These are phyloP conservation scores for Anorthoa munda DNA, from an alignment of 2,888 invertebrate genomes.

Conservation along the genomic window DNA sequence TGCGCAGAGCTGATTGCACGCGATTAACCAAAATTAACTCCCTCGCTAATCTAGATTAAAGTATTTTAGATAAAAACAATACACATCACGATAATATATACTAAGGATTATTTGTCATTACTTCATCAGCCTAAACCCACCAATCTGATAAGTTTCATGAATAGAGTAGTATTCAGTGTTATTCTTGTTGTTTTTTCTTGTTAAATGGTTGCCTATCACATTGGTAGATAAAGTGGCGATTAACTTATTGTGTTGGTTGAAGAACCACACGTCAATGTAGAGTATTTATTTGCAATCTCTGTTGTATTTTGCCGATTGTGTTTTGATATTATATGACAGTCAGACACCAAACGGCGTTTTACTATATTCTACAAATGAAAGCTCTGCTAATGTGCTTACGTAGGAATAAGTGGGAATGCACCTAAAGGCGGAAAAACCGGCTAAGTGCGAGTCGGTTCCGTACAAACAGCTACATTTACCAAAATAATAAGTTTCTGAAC, in stretches of 20 bases:
- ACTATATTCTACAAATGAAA: background rate
- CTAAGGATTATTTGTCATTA: no score
- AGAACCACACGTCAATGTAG: background rate
- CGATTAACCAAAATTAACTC: slow-evolving; percentile 36
- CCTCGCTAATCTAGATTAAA: slow-evolving; percentile 18
- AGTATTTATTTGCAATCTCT: no score
- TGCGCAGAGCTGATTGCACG: background rate
- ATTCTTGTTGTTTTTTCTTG: background rate
- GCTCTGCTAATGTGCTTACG: background rate
- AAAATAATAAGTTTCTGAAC: no score
- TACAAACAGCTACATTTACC: no score
- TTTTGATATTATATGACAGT: no score
- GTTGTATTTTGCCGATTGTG: no score
- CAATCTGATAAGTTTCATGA: background rate
- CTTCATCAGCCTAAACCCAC: background rate
- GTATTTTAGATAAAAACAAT: slow-evolving; percentile 25
- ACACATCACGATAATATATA: background rate
- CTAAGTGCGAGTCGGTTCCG: no score
- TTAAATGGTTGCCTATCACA: slow-evolving; percentile 1
- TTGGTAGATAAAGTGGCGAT: background rate
- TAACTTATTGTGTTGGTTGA: slow-evolving; percentile 6
- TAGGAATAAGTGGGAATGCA: background rate
- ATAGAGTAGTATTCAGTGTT: slow-evolving; percentile 15
- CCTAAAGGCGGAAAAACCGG: no score
- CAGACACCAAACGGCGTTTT: no score